Conservation (phyloP, 2,888 invertebrate genomes). For the Ellobium chinense region DNA sequence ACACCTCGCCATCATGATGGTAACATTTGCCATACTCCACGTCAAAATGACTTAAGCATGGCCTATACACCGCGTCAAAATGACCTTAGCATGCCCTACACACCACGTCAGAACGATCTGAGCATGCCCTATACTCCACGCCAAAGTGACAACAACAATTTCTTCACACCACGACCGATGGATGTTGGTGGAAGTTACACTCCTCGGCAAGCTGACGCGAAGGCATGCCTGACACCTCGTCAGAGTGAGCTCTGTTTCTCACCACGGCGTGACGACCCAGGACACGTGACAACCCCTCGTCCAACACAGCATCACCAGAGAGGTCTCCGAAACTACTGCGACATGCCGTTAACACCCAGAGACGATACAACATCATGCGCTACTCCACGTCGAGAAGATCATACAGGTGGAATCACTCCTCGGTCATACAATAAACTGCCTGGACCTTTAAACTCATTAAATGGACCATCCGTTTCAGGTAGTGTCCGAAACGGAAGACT, state of each 20-base stretch:
- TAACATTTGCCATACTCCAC: not conserved
- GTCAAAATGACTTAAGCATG: not conserved
- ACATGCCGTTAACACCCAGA: not conserved
- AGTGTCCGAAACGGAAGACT: not conserved
- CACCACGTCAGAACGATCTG: not conserved
- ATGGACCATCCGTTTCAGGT: not conserved
- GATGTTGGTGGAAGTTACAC: not conserved
- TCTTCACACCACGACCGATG: not conserved
- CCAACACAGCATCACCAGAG: not conserved
- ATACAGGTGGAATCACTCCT: not conserved
- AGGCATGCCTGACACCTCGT: not conserved
- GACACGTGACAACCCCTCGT: not conserved
- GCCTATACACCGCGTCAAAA: not conserved
- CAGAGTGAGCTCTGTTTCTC: not conserved
- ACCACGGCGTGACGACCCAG: not conserved
- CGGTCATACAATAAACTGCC: not conserved
- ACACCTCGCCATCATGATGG: not conserved
- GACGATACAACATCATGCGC: not conserved
- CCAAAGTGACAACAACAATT: not conserved
- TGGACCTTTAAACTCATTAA: not conserved
- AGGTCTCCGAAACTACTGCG: not conserved
- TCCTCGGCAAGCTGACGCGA: not conserved
- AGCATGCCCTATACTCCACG: not conserved
- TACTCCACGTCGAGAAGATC: not conserved
- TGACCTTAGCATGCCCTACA: not conserved